Evolutionary conservation across 64 coral and sea anemone genomes (phyloP).

Genomic region (Stichodactyla helianthus): DNA sequence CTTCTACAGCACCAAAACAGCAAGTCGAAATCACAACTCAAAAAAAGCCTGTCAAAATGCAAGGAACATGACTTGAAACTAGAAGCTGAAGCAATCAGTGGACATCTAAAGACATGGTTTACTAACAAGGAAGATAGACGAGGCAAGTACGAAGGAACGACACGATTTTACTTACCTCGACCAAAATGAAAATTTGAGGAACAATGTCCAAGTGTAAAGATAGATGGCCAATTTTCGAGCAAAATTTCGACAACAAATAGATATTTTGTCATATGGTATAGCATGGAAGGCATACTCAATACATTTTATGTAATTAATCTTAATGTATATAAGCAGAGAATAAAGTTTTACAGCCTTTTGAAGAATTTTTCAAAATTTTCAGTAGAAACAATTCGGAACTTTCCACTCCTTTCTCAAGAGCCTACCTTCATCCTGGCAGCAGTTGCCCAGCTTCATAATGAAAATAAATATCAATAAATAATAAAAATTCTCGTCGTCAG

Average conservation of each 20-base stretch:
- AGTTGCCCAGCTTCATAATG: too few relatives aligned
- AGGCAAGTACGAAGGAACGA: not conserved
- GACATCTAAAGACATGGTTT: conserved; percentile 32
- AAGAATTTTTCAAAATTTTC: too few relatives aligned
- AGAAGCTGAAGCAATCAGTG: conserved; percentile 33
- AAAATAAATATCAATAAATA: too few relatives aligned
- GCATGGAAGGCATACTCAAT: not conserved
- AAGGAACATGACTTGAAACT: conserved; percentile 17
- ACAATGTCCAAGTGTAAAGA: not conserved
- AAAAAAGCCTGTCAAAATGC: conserved; percentile 25
- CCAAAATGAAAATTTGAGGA: not conserved
- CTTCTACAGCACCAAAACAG: conserved; percentile 27
- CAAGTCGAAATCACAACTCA: conserved; percentile 15
- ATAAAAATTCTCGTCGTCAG: too few relatives aligned
- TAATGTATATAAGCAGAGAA: not conserved
- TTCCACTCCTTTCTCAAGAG: too few relatives aligned
- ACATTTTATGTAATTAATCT: not conserved
- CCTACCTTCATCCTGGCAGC: too few relatives aligned
- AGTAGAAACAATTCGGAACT: too few relatives aligned
- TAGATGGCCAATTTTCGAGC: not conserved
- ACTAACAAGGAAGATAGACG: not conserved
- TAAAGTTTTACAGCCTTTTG: too few relatives aligned
- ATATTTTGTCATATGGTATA: too few relatives aligned
- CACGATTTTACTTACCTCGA: not conserved
- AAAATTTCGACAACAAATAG: too few relatives aligned